Evolutionary conservation across 2,888 invertebrate species (phyloP).

Genomic region (Cyclophora albipunctata): DNA sequence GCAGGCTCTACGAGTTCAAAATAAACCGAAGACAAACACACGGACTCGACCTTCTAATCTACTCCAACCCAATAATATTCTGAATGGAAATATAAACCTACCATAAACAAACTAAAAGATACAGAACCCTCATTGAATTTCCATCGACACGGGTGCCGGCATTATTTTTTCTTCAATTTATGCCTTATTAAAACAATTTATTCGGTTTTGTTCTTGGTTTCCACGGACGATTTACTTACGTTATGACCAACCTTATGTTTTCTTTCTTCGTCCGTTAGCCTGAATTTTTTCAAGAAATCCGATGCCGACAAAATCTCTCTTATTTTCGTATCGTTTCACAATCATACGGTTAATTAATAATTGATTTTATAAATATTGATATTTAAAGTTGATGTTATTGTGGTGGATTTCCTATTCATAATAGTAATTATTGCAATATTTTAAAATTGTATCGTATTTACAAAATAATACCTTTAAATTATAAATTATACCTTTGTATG

Average conservation of each 20-base stretch:
- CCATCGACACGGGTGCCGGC: constrained; percentile 6
- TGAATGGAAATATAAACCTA: too few species aligned
- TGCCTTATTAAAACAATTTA: constrained; percentile 70
- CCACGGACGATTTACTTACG: constrained; percentile 60
- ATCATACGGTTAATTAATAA: constrained; percentile 10
- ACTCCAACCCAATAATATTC: too few species aligned
- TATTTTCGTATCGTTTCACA: constrained; percentile 19
- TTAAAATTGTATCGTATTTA: too few species aligned
- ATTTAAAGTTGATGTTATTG: too few species aligned
- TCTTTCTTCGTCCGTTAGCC: constrained; percentile 53
- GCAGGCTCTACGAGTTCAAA: too few species aligned
- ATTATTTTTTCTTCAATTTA: constrained; percentile 49
- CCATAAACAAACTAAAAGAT: background rate
- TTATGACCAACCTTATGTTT: constrained; percentile 48
- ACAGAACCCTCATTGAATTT: constrained; percentile 11
- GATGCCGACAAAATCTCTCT: constrained; percentile 2
- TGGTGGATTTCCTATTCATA: too few species aligned
- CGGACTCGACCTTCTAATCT: too few species aligned
- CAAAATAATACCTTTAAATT: too few species aligned
- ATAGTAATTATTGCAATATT: too few species aligned
- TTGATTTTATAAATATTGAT: too few species aligned
- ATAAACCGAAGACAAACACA: too few species aligned
- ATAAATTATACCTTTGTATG: too few species aligned
- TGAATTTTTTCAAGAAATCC: constrained; percentile 36
- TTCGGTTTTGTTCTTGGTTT: constrained; percentile 56